Evolutionary conservation across 30 jellyfish, hydroid and myxozoan species (phyloP).

Genomic region (Turritopsis rubra): DNA sequence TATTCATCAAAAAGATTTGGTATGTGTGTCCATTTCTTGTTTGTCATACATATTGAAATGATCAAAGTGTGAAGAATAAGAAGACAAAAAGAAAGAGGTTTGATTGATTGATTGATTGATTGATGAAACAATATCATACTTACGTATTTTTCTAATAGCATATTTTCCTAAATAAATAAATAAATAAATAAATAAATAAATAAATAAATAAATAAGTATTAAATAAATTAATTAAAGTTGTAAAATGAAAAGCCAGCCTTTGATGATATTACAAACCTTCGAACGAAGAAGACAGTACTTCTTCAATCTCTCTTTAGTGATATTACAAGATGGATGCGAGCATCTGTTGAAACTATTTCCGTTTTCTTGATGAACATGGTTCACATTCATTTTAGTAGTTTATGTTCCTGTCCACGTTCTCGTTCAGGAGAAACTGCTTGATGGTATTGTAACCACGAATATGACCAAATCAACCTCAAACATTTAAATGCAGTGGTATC

Average conservation of each 20-base stretch:
- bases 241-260: background rate
- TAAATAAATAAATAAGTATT: background rate
- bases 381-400: slow-evolving; percentile 3
- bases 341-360: background rate
- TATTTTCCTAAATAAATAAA: background rate
- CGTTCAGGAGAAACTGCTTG: no score
- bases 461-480: no score
- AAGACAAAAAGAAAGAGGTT: no score
- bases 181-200: background rate
- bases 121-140: background rate
- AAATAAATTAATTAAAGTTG: no score
- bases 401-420: no score
- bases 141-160: slow-evolving; percentile 1
- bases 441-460: no score
- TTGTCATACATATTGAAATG: no score
- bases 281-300: background rate
- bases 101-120: background rate
- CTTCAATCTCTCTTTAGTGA: background rate
- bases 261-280: background rate
- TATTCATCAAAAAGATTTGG: no score
- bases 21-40: no score
- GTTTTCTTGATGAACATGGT: slow-evolving; percentile 17
- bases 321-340: slow-evolving; percentile 4
- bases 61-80: background rate
- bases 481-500: no score